phyloP scores from a whole-genome alignment of 2,113 vertebrate species.

The Clarias batrachus region DNA sequence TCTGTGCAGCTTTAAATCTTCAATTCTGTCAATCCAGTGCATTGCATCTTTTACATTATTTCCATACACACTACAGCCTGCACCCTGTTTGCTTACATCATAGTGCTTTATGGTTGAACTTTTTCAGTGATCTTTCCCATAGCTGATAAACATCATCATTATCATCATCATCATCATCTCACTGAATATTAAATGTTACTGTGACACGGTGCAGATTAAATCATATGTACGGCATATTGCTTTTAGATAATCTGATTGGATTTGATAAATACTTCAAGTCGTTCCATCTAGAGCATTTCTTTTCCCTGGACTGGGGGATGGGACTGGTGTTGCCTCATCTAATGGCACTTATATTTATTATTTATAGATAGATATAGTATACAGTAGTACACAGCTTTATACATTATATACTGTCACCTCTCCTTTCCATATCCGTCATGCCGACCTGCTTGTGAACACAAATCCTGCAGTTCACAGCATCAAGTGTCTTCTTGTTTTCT shows the following conservation, averaged over 20 bases:
- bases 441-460: neutral
- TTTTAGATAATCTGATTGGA: neutral
- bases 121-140: neutral
- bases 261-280: neutral
- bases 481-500: neutral
- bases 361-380: conserved; percentile 8
- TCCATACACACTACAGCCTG: neutral
- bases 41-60: neutral
- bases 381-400: neutral
- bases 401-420: neutral
- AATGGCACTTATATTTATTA: neutral
- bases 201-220: neutral
- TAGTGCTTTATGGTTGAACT: neutral
- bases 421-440: neutral
- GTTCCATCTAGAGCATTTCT: neutral
- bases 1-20: neutral
- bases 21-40: neutral
- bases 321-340: neutral
- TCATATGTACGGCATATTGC: neutral
- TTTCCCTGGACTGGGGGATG: neutral
- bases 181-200: neutral
- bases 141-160: neutral
- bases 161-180: too few species aligned
- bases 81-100: neutral
- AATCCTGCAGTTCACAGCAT: neutral